Conservation (phyloP, 2,797 vertebrate species). For the Scyliorhinus canicula region DNA sequence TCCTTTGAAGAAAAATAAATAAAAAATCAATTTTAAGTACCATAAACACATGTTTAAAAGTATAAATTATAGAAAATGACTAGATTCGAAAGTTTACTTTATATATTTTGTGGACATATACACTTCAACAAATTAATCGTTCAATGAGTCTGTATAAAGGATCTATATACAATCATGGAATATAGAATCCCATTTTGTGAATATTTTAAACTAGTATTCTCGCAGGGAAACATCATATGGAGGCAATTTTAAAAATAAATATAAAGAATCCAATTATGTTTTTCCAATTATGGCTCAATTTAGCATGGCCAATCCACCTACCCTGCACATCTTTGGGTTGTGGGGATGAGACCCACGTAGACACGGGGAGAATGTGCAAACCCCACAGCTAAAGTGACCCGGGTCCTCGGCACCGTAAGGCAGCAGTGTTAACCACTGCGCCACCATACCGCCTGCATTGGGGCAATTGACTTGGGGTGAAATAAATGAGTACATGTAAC, state of each 20-base stretch:
- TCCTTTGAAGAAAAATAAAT: conserved; percentile 58
- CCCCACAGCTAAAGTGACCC: too few species aligned
- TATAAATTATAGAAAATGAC: not conserved
- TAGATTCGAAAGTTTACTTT: not conserved
- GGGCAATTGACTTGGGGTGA: not conserved
- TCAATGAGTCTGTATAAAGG: not conserved
- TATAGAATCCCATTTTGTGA: not conserved
- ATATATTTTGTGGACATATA: not conserved
- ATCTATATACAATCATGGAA: not conserved
- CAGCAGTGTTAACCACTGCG: too few species aligned
- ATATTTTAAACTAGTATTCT: not conserved
- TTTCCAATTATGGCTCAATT: too few species aligned
- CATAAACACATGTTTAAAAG: not conserved
- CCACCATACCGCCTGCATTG: too few species aligned
- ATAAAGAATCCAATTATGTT: too few species aligned
- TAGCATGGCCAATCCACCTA: too few species aligned
- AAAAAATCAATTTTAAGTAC: not conserved
- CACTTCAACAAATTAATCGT: not conserved
- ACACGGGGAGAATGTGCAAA: too few species aligned
- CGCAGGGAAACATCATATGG: not conserved
- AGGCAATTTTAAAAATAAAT: not conserved
- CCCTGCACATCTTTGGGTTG: too few species aligned
- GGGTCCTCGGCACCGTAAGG: too few species aligned
- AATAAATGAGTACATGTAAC: not conserved
- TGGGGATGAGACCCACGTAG: too few species aligned